Conservation (phyloP, 1,140 invertebrate species). For the Leptonema lineaticorne region DNA sequence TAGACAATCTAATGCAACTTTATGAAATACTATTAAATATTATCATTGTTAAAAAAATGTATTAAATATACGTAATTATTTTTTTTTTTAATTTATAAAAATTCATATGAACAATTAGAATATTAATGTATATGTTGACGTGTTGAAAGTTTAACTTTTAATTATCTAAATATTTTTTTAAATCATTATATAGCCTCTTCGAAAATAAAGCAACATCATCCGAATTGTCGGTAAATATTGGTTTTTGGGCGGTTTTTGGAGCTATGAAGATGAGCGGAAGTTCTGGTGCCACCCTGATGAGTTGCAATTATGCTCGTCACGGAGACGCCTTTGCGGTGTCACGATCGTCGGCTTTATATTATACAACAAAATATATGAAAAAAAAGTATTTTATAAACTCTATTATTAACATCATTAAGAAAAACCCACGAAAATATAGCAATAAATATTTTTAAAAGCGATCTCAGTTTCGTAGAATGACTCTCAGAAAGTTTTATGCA, state of each 20-base stretch:
- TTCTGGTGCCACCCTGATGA: constrained; percentile 20
- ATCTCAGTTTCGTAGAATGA: no score
- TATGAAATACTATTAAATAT: no score
- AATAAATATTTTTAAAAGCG: no score
- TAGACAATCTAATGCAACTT: no score
- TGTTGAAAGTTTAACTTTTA: no score
- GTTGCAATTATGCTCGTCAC: constrained; percentile 21
- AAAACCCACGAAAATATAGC: no score
- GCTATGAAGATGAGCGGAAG: constrained; percentile 21
- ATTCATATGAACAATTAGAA: neutral
- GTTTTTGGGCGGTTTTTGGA: constrained; percentile 9
- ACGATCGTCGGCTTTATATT: constrained; percentile 6
- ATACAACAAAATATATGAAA: neutral
- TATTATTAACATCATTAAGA: no score
- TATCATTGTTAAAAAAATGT: no score
- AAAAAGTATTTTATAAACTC: neutral
- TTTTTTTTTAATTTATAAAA: neutral
- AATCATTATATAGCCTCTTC: neutral
- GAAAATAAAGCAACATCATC: neutral
- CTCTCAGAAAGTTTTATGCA: no score
- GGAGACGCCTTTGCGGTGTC: constrained; percentile 13
- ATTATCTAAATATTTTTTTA: no score
- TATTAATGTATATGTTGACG: no score
- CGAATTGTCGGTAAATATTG: neutral
- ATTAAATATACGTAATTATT: no score